Evolutionary conservation across 2,888 invertebrate genomes (phyloP), one percentile per base, ranked within the genome.

Genomic region (Drosophila mercatorum): DNA sequence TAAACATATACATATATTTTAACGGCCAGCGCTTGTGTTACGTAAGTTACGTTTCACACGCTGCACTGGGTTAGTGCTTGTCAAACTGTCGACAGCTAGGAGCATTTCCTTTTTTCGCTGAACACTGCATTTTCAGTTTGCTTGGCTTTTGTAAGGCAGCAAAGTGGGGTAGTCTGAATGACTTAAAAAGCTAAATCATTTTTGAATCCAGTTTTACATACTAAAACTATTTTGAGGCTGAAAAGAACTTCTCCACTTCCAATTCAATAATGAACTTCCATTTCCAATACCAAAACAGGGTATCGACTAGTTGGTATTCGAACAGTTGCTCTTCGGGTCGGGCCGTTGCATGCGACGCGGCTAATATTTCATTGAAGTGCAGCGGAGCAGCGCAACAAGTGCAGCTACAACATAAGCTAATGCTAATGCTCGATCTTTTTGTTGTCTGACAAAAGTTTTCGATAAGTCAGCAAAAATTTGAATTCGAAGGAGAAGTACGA

Each of bases 281-380:
- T 22, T 22, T 22, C 22, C 22, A 22, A 22, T 22, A 2, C 22
- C 22, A 22, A 28, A 28, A n/a, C 11, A 51, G 57, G 40, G 66
- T 70, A 66, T 52, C 10, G 22, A 17, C 0, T 0, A 41, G 53
- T 40, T 41, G 41, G 8, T 2, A 38, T 10, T 1, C 3, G 3
- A 14, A n/a, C 3, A n/a, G 8, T 26, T 60, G 28, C 14, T 11
- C 22, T 38, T 14, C 0, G n/a, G 6, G 6, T 41, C 28, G 38
- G 49, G 10, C 68, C 17, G 61, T 52, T 70, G 67, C 67, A 71
- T 68, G 67, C 61, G 70, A 52, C 26, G 63, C 22, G 68, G 34
- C 44, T 80, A 65, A 28, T 68, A 68, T 80, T 80, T 75, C 80
- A 81, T 66, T 81, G 43, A 57, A 78, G 62, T 72, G 57, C 61